phyloP scores from a whole-genome alignment of 1,140 invertebrate genomes.

The Lerema accius region DNA sequence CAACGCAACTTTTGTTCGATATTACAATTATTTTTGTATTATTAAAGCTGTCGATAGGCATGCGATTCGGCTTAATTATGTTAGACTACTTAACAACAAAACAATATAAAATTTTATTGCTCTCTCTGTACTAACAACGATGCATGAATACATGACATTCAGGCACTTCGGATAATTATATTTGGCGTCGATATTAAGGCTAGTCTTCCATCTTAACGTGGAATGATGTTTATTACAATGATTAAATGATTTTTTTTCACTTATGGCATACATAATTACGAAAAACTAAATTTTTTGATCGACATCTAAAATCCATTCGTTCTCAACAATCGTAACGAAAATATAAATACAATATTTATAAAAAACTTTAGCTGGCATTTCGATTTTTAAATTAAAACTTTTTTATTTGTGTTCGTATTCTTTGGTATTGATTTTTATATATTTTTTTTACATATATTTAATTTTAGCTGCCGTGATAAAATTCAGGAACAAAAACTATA shows the following conservation, averaged over 20 bases:
- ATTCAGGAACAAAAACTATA: constrained; percentile 49
- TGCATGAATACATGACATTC: constrained; percentile 20
- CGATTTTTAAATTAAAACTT: neutral
- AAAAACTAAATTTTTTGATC: neutral
- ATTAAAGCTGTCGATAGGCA: constrained; percentile 1
- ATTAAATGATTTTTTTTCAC: neutral
- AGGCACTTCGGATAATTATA: constrained; percentile 18
- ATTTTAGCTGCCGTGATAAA: constrained; percentile 30
- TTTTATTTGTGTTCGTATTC: constrained; percentile 11
- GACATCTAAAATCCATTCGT: neutral
- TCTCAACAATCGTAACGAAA: neutral
- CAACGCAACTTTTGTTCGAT: neutral
- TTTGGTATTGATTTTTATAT: constrained; percentile 24
- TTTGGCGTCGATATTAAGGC: constrained; percentile 10
- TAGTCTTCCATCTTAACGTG: constrained; percentile 18
- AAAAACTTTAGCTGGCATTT: neutral
- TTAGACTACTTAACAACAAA: constrained; percentile 1
- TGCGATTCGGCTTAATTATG: neutral
- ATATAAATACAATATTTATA: constrained; percentile 6
- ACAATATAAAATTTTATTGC: neutral
- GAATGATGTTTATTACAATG: constrained; percentile 2
- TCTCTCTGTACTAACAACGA: neutral
- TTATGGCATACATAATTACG: neutral
- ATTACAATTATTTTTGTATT: no score
- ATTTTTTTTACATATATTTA: neutral